These are phyloP conservation scores for Tachystola acroxantha DNA, from an alignment of 2,888 invertebrate species.

Conservation along the genomic window DNA sequence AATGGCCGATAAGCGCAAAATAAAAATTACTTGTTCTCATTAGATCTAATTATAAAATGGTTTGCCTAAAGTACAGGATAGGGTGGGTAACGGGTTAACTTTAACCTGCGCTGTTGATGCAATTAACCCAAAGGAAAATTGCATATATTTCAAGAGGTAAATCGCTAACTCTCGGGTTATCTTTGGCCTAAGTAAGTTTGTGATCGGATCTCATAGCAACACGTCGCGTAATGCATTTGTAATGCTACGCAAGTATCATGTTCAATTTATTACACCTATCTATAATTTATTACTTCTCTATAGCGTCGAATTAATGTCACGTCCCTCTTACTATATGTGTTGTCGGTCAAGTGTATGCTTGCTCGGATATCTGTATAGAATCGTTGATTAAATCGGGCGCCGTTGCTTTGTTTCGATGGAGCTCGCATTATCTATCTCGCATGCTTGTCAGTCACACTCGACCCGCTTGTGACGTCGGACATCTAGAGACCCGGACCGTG, in stretches of 20 bases:
- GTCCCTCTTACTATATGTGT: conserved; percentile 38
- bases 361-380: conserved; percentile 40
- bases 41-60: no score
- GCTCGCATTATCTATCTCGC: conserved; percentile 48
- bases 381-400: conserved; percentile 50
- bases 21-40: no score
- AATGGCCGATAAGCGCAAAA: not conserved
- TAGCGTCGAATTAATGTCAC: conserved; percentile 45
- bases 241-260: conserved; percentile 36
- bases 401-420: conserved; percentile 42
- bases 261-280: conserved; percentile 49
- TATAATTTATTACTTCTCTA: conserved; percentile 42
- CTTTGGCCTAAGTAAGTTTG: no score
- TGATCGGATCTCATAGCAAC: conserved; percentile 5
- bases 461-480: conserved; percentile 38
- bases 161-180: no score
- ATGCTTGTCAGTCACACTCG: conserved; percentile 49
- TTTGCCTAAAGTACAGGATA: no score
- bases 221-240: conserved; percentile 24
- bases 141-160: no score
- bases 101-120: no score
- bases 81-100: no score
- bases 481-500: conserved; percentile 22
- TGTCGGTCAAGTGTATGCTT: conserved; percentile 36
- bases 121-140: no score